Evolutionary conservation across 30 jellyfish, hydroid and myxozoan genomes (phyloP), one percentile per base, ranked within the genome.

Genomic region (Mastigias papua): DNA sequence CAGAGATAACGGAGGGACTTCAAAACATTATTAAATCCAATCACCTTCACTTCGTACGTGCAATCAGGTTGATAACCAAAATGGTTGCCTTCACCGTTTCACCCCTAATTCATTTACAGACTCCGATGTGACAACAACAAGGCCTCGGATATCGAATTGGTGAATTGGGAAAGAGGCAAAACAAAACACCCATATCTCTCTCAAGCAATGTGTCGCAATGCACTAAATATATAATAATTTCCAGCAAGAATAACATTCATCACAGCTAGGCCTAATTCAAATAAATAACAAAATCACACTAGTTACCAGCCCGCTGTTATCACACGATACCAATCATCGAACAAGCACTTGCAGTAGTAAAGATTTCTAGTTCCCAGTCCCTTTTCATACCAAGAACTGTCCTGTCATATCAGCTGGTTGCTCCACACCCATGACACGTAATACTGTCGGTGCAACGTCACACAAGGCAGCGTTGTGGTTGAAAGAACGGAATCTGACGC

Each of bases 331-430:
- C 74, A 63, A 7, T 63, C 74, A 10, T 2, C 74, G 2, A 9
- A 8, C 3, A 25, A 27, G 19, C 37, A 4, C 21, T 1, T 25
- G 5, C 7, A 16, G 21, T 23, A 5, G 8, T 25, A 63, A n/a
- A n/a, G 23, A 19, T 25, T 19, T 75, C 74, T 49, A 21, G 37
- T 63, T 20, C 34, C 58, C 17, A 34, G 54, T 61, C 26, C 82
- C 13, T 11, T 82, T 67, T 71, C 85, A 73, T 42, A 95, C 48
- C 86, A 96, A 70, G 1, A 96, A 81, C 61, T 86, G 96, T 17
- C 99, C 99, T n/a, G 98, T 92, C 97, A 96, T 91, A 63, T 96
- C 99, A 7, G 88, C 67, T 13, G 99, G 99, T 23, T 69, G 33
- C 17, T 91, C 97, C n/a, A 96, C 42, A 6, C 97, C 98, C 98